Evolutionary conservation across 2,888 invertebrate genomes (phyloP).

Genomic region (Eledona agricola): DNA sequence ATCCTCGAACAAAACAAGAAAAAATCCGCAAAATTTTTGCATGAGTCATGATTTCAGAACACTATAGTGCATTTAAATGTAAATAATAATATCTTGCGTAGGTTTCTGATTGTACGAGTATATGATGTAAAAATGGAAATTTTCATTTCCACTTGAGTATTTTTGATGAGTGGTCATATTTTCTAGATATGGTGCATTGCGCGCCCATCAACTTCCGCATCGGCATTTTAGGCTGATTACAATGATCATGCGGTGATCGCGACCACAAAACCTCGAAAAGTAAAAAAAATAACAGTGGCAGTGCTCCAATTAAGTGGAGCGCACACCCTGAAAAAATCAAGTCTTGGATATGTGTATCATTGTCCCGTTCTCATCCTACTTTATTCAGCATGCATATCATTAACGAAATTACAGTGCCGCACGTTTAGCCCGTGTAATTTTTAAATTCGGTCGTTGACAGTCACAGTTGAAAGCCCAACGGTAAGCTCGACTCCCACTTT

Average conservation of each 20-base stretch:
- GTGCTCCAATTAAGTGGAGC: conserved; percentile 41
- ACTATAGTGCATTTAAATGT: no score
- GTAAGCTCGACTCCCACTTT: conserved; percentile 41
- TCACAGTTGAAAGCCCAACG: conserved; percentile 52
- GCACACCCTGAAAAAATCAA: conserved; percentile 50
- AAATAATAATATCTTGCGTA: no score
- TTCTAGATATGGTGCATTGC: no score
- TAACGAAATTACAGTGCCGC: conserved; percentile 52
- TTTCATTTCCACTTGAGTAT: no score
- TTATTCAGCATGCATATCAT: conserved; percentile 55
- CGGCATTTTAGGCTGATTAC: no score
- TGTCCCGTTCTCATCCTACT: conserved; percentile 50
- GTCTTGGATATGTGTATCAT: conserved; percentile 45
- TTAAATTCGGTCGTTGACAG: conserved; percentile 56
- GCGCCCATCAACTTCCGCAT: no score
- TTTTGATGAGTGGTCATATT: no score
- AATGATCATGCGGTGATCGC: conserved; percentile 18
- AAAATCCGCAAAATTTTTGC: no score
- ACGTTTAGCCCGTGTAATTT: conserved; percentile 52
- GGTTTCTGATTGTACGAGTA: no score
- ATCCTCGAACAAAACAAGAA: no score
- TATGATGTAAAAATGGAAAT: no score
- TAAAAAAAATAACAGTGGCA: conserved; percentile 44
- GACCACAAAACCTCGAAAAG: conserved; percentile 40
- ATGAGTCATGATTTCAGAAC: no score